Evolutionary conservation across 2,113 vertebrate species (phyloP).

Genomic region (Chloropsis hardwickii): DNA sequence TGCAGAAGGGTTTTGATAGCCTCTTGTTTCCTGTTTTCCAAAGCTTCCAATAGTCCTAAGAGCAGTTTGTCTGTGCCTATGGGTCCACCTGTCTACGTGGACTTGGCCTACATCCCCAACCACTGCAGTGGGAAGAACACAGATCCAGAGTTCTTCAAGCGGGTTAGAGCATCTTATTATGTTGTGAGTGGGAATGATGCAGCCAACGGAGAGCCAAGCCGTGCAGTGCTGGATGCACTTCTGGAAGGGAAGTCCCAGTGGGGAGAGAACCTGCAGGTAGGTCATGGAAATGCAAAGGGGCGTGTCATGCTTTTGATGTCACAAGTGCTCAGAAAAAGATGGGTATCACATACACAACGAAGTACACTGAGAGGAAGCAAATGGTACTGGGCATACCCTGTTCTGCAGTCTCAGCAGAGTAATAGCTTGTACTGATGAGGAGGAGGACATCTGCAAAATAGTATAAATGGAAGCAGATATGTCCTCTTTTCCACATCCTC

Average conservation of each 20-base stretch:
- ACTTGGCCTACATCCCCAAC: conserved; percentile 97
- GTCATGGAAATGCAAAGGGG: not conserved
- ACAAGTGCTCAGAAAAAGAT: not conserved
- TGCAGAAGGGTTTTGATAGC: not conserved
- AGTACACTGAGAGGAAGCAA: not conserved
- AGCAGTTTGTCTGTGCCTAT: conserved; percentile 41
- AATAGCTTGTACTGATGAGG: not conserved
- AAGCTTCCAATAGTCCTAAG: conserved; percentile 60
- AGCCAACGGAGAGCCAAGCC: conserved; percentile 86
- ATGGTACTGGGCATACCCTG: not conserved
- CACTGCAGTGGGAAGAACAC: conserved; percentile 97
- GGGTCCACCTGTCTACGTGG: conserved; percentile 89
- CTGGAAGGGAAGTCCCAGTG: conserved; percentile 96
- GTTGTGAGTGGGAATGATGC: conserved; percentile 95
- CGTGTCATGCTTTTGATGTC: not conserved
- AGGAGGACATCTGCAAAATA: not conserved
- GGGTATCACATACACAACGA: not conserved
- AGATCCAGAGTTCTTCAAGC: conserved; percentile 94
- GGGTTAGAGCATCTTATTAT: conserved; percentile 91
- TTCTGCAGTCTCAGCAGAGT: not conserved
- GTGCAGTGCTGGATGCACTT: conserved; percentile 87
- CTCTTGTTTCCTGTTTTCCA: not conserved
- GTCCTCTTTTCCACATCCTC: not conserved
- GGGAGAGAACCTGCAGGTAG: conserved; percentile 96
- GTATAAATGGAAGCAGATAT: not conserved